Base-by-base conservation (phyloP, 2,888 invertebrate species). In the Lasiommata megera region DNA sequence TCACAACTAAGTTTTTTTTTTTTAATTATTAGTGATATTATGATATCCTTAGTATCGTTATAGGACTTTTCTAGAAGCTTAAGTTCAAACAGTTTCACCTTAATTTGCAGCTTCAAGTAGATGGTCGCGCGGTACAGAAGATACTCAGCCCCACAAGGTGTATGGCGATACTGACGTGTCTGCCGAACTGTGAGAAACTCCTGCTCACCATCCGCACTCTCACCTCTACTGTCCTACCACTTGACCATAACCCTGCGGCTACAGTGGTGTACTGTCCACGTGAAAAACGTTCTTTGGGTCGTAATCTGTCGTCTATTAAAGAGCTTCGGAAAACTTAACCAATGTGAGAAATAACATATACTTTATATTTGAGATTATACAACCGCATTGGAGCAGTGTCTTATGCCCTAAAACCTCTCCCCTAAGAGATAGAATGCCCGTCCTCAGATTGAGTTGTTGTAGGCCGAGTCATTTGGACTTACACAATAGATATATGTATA, bases 81-180 rank as follows among this genome's bases (percentile, higher is more conserved):
- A n/a, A n/a, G n/a, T n/a, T n/a, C n/a, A n/a, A n/a, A n/a, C n/a
- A 23, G 3, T 5, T 23, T 3, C 9, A 8, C 44, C 34, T 58
- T 28, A 36, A 9, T 62, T 69, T 56, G 0, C 70, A 85, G 86
- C 53, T 84, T n/a, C 64, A 79, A 40, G 72, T 82, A 3, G 79
- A 82, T 46, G 84, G 80, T 0, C 68, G 72, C 3, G 58, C 76
- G 0, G 74, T 82, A 0, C 72, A 82, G 62, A 80, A 76, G 60
- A 76, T 80, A 9, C 61, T 75, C 2, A 74, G 68, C 40, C 77
- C 81, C 0, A 61, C 67, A 0, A 69, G 72, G 1, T 69, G 71
- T 18, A 73, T 80, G 68, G 79, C 80, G 0, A 75, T 80, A 1
- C 69, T 84, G 11, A 79, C 76, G 0, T 78, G 77, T 48, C 65